phyloP scores from a whole-genome alignment of 1,140 invertebrate genomes.

The Eumaeus atala region DNA sequence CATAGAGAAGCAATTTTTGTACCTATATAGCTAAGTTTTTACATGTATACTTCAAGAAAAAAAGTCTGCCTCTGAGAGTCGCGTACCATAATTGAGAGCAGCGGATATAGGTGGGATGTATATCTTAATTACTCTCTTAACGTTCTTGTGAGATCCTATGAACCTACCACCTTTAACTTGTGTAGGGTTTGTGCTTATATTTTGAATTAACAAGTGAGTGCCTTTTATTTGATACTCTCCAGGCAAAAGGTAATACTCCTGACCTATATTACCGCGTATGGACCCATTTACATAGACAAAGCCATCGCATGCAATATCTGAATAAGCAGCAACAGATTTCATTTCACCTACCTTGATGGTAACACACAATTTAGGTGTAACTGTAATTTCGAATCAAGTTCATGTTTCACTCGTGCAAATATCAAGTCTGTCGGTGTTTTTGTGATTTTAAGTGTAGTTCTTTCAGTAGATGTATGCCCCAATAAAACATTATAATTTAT shows the following conservation, averaged over 20 bases:
- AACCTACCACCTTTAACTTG: not conserved
- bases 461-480: constrained; percentile 19
- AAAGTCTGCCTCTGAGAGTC: constrained; percentile 14
- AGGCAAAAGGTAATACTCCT: too few species aligned
- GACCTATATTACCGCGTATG: too few species aligned
- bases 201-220: too few species aligned
- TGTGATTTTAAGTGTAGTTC: constrained; percentile 17
- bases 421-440: constrained; percentile 23
- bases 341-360: too few species aligned
- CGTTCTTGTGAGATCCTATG: too few species aligned
- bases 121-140: not conserved
- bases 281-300: too few species aligned
- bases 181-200: constrained; percentile 11
- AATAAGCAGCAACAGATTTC: too few species aligned
- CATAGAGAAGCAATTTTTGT: constrained; percentile 6
- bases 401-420: constrained; percentile 16
- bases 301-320: too few species aligned
- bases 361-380: too few species aligned
- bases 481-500: constrained; percentile 12
- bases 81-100: constrained; percentile 8
- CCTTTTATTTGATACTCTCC: too few species aligned
- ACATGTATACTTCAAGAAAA: not conserved
- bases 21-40: constrained; percentile 1
- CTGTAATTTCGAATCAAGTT: too few species aligned
- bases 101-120: too few species aligned